Base-by-base conservation (phyloP, 1,140 invertebrate genomes). In the Oncopodura yosiiana region DNA sequence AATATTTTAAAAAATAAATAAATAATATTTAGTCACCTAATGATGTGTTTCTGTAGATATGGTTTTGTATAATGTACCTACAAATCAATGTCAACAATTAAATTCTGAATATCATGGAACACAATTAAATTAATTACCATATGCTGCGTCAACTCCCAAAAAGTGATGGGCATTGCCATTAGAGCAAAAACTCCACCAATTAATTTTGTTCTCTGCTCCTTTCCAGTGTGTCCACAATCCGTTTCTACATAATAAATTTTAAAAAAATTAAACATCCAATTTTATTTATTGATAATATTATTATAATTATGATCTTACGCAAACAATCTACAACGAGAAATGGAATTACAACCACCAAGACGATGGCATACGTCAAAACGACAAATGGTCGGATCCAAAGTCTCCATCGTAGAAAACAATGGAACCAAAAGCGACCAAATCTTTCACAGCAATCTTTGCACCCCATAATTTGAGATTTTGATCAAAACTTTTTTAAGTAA, bases 71-170 rank as follows among this genome's bases (percentile, higher is more conserved):
- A 96, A 71, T 95, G 83, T 12, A 61, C n/a, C n/a, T n/a, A n/a
- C n/a, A n/a, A n/a, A n/a, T n/a, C n/a, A n/a, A n/a, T 9, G 8
- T 34, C n/a, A 34, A 34, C 8, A 34, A 9, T 34, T 34, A 34
- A 34, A 8, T 9, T 9, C 32, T 9, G n/a, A 8, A 8, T 34
- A 9, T 9, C 8, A 9, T 34, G 32, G n/a, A 9, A 8, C 8
- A 34, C 32, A 9, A 8, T 34, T 34, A 9, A 34, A 34, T 34
- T 34, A 34, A 9, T 29, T 50, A 94, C 82, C 66, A 94, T 78
- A 74, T 96, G 93, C 70, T 92, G 87, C 27, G 86, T 81, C 62
- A 97, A 94, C 71, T 93, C 87, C 81, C 89, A 94, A 64, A 96
- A 79, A 32, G 90, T 89, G 36, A 97, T 86, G 3, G 92, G 92